Evolutionary conservation across 2,888 invertebrate species (phyloP), one percentile per base, ranked within the genome.

Genomic region (Andrena bucephala): DNA sequence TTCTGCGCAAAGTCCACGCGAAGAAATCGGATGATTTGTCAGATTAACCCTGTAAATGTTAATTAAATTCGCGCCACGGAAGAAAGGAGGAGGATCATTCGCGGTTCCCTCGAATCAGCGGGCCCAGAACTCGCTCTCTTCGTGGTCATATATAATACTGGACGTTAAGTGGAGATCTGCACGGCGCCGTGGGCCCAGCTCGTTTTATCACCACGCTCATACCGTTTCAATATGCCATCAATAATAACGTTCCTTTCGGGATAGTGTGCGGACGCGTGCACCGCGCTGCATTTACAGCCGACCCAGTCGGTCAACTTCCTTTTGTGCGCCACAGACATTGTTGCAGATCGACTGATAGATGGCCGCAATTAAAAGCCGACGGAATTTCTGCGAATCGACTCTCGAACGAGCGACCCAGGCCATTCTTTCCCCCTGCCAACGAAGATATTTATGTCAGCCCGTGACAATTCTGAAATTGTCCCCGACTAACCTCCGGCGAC

Each of bases 151-250:
- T 93, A 93, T 93, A 93, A 92, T 88, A 86, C 84, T 60, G 86
- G 93, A 93, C 93, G 91, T 93, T 93, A 93, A 93, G 93, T 92
- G 92, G 93, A 89, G 93, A 93, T 93, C 93, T 92, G 93, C 92
- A 86, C 89, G 92, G 90, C 87, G 91, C 90, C 90, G 87, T 88
- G 90, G 91, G 89, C 90, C 90, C 89, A 84, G 85, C 90, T 88
- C 91, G 91, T 93, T 93, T 93, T 93, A 93, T 93, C 93, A 93
- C 93, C 92, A 90, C 83, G 93, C 92, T 93, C 93, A 91, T 92
- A 92, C 93, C 91, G 90, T 93, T 93, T 93, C 94, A 93, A 94
- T 94, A 93, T 93, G 90, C 93, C 93, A 93, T 93, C 93, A 93
- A 94, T 94, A 93, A 94, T 93, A 90, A 91, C 90, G 57, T 82